Evolutionary conservation across 2,888 invertebrate species (phyloP).

Genomic region (Bellardia pandia): DNA sequence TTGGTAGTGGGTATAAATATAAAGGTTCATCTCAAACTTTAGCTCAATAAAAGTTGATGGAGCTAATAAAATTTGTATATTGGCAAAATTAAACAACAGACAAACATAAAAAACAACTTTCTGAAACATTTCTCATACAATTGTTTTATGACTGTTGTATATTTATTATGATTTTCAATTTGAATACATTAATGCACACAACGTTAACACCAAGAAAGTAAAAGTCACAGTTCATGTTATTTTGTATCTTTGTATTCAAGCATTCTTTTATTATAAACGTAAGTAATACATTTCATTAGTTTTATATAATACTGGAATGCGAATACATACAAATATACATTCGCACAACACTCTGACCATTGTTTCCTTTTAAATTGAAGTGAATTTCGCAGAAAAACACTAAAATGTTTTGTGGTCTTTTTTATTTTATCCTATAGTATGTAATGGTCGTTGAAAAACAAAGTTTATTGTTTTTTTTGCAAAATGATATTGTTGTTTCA

Average conservation of each 20-base stretch:
- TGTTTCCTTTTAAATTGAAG: not conserved
- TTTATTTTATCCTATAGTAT: not conserved
- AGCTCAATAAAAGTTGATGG: not conserved
- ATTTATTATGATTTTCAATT: not conserved
- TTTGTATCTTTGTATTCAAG: not conserved
- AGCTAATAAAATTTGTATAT: not conserved
- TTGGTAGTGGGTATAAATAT: no score
- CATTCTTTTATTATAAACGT: not conserved
- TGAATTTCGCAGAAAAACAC: not conserved
- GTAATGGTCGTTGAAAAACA: no score
- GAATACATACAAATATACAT: not conserved
- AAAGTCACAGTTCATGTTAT: constrained; percentile 37
- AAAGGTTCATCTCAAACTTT: not conserved
- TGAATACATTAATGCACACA: constrained; percentile 3
- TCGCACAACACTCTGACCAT: constrained; percentile 25
- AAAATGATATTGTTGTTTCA: no score
- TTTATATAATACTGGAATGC: not conserved
- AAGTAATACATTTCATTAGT: not conserved
- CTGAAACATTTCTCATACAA: not conserved
- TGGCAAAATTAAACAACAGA: not conserved
- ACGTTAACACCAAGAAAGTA: not conserved
- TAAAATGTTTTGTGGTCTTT: not conserved
- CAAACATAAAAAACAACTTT: not conserved
- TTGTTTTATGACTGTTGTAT: not conserved
- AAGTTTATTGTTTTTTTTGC: no score